Conservation (phyloP, 1,140 invertebrate genomes). For the Brachionus rotundiformis region DNA sequence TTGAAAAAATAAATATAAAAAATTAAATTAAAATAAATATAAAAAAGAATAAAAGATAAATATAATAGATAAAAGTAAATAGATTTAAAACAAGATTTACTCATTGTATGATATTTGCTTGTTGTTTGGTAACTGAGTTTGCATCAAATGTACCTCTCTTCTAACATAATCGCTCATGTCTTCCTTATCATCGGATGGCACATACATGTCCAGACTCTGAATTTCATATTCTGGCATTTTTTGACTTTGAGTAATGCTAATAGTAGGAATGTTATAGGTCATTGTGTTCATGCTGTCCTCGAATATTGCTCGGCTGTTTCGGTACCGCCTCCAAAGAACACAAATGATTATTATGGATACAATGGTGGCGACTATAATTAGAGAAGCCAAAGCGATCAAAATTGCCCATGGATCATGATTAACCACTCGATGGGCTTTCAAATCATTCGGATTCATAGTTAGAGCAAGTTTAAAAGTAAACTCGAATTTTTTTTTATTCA, state of each 20-base stretch:
- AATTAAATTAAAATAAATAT: background rate
- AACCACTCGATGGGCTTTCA: background rate
- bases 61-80: too few relatives aligned
- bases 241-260: background rate
- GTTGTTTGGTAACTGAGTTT: constrained; percentile 25
- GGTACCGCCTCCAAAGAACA: constrained; percentile 32
- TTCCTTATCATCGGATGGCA: constrained; percentile 41
- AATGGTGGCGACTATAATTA: constrained; percentile 38
- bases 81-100: background rate
- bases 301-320: constrained; percentile 35
- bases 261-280: constrained; percentile 21
- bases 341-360: constrained; percentile 27
- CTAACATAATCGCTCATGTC: background rate
- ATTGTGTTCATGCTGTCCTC: background rate
- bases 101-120: background rate
- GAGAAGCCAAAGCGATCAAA: constrained; percentile 27
- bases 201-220: constrained; percentile 52
- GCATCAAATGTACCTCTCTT: background rate
- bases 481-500: background rate
- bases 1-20: background rate
- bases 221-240: constrained; percentile 41
- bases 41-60: too few relatives aligned
- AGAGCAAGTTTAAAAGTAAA: background rate
- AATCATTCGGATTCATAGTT: constrained; percentile 21
- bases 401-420: constrained; percentile 45